Evolutionary conservation across 2,797 vertebrate species (phyloP).

Genomic region (Myotis vivesi): DNA sequence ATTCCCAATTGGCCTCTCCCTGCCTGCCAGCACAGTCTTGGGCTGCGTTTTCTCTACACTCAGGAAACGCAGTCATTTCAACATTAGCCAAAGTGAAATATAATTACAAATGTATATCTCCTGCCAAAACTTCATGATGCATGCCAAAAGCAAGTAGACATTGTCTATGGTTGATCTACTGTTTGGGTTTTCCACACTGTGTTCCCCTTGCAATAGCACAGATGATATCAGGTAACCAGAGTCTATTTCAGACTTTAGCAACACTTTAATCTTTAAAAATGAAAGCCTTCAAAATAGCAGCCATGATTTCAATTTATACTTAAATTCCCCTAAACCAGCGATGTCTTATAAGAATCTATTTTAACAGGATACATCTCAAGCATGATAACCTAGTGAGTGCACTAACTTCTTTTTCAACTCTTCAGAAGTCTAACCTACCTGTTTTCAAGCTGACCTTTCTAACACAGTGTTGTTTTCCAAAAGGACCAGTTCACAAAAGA

Average conservation of each 20-base stretch:
- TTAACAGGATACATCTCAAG: not conserved
- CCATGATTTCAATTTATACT: not conserved
- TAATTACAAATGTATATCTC: slow-evolving; percentile 71
- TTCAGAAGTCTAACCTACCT: slow-evolving; percentile 57
- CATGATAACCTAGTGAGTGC: not conserved
- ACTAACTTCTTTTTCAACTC: slow-evolving; percentile 20
- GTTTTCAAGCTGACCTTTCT: slow-evolving; percentile 39
- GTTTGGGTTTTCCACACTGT: slow-evolving; percentile 60
- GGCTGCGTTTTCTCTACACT: slow-evolving; percentile 57
- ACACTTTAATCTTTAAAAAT: not conserved
- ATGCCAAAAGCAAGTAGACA: slow-evolving; percentile 68
- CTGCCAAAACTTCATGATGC: slow-evolving; percentile 67
- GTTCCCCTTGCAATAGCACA: slow-evolving; percentile 17
- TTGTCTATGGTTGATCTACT: slow-evolving; percentile 67
- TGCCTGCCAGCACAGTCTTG: slow-evolving; percentile 57
- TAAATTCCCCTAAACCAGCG: not conserved
- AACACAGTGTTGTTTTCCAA: slow-evolving; percentile 40
- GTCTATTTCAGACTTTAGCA: not conserved
- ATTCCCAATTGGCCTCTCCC: slow-evolving; percentile 52
- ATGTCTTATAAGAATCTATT: not conserved
- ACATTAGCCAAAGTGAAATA: slow-evolving; percentile 76
- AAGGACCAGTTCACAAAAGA: slow-evolving; percentile 67
- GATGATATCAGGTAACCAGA: slow-evolving; percentile 53
- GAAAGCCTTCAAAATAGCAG: not conserved
- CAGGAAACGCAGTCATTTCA: slow-evolving; percentile 74